These are phyloP conservation scores for Xiphophorus couchianus DNA, from an alignment of 2,113 vertebrate species.

Conservation along the genomic window DNA sequence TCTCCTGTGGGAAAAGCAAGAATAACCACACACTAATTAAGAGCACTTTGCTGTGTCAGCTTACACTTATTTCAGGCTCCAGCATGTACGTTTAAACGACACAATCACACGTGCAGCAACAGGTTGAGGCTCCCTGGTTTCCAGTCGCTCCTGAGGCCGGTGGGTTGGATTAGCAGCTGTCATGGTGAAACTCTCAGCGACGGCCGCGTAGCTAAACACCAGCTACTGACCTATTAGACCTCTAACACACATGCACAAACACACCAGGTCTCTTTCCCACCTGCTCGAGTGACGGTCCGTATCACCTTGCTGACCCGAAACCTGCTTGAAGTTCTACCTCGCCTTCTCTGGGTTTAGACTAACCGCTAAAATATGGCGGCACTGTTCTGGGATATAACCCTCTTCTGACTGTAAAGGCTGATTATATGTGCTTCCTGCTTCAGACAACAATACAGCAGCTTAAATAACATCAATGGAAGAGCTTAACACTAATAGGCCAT, in stretches of 20 bases:
- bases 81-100: conserved; percentile 30
- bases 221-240: conserved; percentile 42
- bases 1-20: conserved; percentile 28
- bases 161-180: conserved; percentile 65
- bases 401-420: background rate
- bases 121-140: conserved; percentile 38
- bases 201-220: conserved; percentile 46
- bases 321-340: background rate
- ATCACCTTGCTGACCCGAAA: conserved; percentile 40
- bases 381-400: background rate
- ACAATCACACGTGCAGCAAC: conserved; percentile 28
- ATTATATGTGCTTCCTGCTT: background rate
- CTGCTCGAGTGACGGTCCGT: conserved; percentile 39
- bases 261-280: conserved; percentile 50
- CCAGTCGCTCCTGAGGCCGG: conserved; percentile 28
- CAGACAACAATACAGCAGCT: too few relatives aligned
- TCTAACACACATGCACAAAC: conserved; percentile 27
- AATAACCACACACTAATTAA: conserved; percentile 16
- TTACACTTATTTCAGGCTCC: conserved; percentile 40
- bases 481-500: too few relatives aligned
- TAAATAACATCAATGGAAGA: too few relatives aligned
- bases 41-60: conserved; percentile 49
- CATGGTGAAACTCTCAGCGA: conserved; percentile 55
- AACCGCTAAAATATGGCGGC: background rate
- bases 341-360: background rate